A percentile compares a stretch with the other conserved stretches of the same genome.
Conservation (phyloP, 1,140 invertebrate genomes). For the Hormaphis cornu region DNA sequence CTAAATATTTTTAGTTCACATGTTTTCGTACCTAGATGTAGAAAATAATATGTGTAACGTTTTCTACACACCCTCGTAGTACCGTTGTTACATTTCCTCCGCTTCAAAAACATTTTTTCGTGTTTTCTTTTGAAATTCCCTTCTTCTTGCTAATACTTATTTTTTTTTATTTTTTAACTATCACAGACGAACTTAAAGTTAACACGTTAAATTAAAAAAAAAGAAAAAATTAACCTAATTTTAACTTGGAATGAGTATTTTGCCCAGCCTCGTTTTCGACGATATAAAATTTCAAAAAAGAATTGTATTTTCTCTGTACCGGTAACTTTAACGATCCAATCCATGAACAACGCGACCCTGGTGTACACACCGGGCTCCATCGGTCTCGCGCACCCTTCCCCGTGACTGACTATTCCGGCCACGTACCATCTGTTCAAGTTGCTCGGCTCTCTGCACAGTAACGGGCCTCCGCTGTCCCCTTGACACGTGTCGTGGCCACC, state of each 20-base stretch:
- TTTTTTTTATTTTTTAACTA: too few species aligned
- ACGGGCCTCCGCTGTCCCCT: constrained; percentile 44
- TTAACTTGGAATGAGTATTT: too few species aligned
- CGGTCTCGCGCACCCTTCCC: constrained; percentile 60
- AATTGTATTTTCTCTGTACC: constrained; percentile 5
- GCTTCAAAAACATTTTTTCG: too few species aligned
- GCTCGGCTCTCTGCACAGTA: constrained; percentile 46
- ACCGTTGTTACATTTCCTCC: too few species aligned
- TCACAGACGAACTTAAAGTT: background rate
- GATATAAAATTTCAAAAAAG: constrained; percentile 77
- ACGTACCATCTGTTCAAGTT: constrained; percentile 33
- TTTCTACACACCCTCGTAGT: too few species aligned
- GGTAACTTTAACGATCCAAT: constrained; percentile 47
- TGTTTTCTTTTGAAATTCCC: too few species aligned
- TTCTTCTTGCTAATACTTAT: too few species aligned
- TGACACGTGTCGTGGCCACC: constrained; percentile 69
- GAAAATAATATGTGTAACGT: too few species aligned
- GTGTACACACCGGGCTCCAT: constrained; percentile 67
- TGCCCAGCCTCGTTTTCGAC: too few species aligned
- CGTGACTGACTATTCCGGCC: constrained; percentile 60
- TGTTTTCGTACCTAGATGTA: too few species aligned
- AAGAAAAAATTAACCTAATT: too few species aligned
- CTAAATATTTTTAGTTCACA: too few species aligned
- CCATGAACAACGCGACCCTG: constrained; percentile 55
- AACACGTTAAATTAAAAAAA: constrained; percentile 54